Base-by-base conservation (phyloP, 2,797 vertebrate species). In the Xenopus petersii region DNA sequence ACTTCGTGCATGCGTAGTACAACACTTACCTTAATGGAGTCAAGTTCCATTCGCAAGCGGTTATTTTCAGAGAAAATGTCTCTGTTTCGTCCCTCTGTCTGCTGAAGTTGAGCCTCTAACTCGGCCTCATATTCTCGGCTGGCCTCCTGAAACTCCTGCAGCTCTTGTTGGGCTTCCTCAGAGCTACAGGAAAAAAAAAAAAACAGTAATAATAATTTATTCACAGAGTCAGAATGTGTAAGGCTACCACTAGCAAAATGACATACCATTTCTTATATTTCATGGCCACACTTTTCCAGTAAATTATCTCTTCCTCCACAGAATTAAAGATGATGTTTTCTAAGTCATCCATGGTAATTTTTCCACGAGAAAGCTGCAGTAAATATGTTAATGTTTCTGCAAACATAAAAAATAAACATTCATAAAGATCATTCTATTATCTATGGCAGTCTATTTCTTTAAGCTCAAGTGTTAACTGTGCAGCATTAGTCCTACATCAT, bases 41-140 rank as follows among this genome's bases (percentile, higher is more conserved):
- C 98, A 67, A 99, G 90, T 42, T 98, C 96, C 86, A 92, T 81
- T 1, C 89, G 89, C 15, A 99, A 91, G 6, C 92, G 90, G 81
- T 88, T 94, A 83, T 97, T 99, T 75, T 96, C 90, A 0, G 93
- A 85, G 17, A 95, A 86, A 3, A 99, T 93, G 15, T 98, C 96
- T 56, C 94, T 91, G 87, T 98, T 99, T 73, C 93, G 92, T 48
- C 88, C 83, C 79, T 99, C 98, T 0, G 90, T 94, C 36, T 98
- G 96, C 54, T 98, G 96, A 75, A 99, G 86, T 81, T 99, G 95
- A 0, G 92, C 82, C 83, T 99, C 98, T 84, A 99, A 87, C 24
- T 99, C 98, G 0, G 95, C 96, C 81, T 99, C 98, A 42, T 98
- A 98, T 75, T 99, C 98, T 47, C 95, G 88, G 85, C 98, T 99